Conservation (phyloP, 2,888 invertebrate genomes). For the Troides oblongomaculatus region DNA sequence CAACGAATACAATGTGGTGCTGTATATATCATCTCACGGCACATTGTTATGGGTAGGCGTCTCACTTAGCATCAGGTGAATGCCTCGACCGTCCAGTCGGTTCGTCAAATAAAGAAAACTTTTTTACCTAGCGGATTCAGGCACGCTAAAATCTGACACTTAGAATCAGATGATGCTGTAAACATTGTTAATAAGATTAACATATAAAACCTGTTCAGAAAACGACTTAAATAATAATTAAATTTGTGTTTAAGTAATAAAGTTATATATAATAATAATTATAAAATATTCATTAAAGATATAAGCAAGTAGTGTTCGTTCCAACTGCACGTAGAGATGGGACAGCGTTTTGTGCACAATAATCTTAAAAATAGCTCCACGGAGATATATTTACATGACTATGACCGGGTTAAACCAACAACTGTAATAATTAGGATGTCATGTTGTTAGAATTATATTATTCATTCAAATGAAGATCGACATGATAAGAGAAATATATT, state of each 20-base stretch:
- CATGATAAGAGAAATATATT: neutral
- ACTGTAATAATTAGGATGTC: conserved; percentile 57
- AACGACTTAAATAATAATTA: neutral
- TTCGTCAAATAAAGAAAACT: too few species aligned
- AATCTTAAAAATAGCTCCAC: conserved; percentile 65
- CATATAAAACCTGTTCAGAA: too few species aligned
- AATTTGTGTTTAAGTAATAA: too few species aligned
- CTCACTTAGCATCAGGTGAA: too few species aligned
- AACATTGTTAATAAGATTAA: too few species aligned
- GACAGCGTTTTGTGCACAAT: conserved; percentile 61
- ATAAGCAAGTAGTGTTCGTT: conserved; percentile 12
- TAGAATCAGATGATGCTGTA: too few species aligned
- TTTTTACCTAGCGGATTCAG: too few species aligned
- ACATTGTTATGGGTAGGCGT: too few species aligned
- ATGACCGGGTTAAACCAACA: conserved; percentile 73
- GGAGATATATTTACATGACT: conserved; percentile 74
- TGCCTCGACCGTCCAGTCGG: too few species aligned
- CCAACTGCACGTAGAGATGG: conserved; percentile 53
- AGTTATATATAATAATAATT: neutral
- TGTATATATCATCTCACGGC: too few species aligned
- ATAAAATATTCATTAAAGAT: neutral
- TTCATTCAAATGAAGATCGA: conserved; percentile 36
- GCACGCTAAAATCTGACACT: too few species aligned
- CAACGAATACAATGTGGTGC: too few species aligned
- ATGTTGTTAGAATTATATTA: conserved; percentile 39